Percentiles rank a stretch among this genome's conserved stretches.
These are phyloP conservation scores for Chaetura pelagica DNA, from an alignment of 2,113 vertebrate genomes.

Conservation along the genomic window DNA sequence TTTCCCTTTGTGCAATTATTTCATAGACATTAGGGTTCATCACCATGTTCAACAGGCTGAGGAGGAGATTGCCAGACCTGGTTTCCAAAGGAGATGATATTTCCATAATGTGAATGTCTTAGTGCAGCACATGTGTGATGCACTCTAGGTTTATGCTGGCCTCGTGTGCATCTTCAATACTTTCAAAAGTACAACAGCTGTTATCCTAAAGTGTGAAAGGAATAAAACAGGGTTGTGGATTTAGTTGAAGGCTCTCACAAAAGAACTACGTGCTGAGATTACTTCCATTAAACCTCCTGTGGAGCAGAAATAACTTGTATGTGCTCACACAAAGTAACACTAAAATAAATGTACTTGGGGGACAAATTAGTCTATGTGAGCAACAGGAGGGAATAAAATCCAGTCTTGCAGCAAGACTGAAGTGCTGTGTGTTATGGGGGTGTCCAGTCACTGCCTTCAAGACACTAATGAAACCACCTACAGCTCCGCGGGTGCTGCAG, in stretches of 20 bases:
- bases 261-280: background rate
- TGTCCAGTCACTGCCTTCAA: background rate
- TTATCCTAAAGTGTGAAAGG: background rate
- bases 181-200: background rate
- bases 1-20: background rate
- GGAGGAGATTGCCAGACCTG: slow-evolving; percentile 37
- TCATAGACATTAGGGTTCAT: background rate
- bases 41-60: slow-evolving; percentile 43
- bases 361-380: slow-evolving; percentile 17
- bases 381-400: slow-evolving; percentile 35
- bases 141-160: background rate
- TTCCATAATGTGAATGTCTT: background rate
- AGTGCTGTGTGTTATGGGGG: background rate
- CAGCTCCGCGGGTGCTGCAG: background rate
- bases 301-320: background rate
- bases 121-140: background rate
- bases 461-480: background rate
- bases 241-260: background rate
- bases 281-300: background rate
- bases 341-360: background rate
- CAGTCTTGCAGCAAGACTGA: background rate
- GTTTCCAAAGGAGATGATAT: slow-evolving; percentile 38
- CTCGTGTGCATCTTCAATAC: background rate
- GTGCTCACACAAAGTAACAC: background rate
- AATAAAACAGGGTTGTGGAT: background rate